These are phyloP conservation scores for Pipistrellus nathusii DNA, from an alignment of 2,797 vertebrate genomes.

Conservation along the genomic window DNA sequence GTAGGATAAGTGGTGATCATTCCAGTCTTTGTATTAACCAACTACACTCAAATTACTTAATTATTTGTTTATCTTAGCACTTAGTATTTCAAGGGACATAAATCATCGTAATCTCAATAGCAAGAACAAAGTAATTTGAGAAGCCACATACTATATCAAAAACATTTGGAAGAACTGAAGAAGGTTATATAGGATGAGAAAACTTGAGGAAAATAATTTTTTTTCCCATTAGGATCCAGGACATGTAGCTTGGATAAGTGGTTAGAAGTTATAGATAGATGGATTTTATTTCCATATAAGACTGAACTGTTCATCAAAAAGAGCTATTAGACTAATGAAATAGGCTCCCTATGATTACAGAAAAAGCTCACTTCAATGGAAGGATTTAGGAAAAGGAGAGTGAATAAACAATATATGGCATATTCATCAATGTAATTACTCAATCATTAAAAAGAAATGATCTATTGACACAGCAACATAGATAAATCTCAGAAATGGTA, in stretches of 20 bases:
- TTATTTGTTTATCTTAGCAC: conserved; percentile 6
- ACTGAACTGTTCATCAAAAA: neutral
- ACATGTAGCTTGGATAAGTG: neutral
- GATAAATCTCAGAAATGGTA: neutral
- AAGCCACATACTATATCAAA: neutral
- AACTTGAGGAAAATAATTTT: neutral
- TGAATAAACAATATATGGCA: neutral
- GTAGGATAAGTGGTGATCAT: neutral
- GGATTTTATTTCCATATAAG: neutral
- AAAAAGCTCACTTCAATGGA: neutral
- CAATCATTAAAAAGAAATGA: conserved; percentile 3
- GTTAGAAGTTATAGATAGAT: neutral
- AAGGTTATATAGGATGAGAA: neutral
- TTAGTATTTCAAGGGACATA: conserved; percentile 4
- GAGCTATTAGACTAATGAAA: neutral
- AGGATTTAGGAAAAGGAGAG: neutral
- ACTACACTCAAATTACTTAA: neutral
- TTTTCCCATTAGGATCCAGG: neutral
- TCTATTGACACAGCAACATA: neutral
- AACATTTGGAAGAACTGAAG: neutral
- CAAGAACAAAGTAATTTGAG: neutral
- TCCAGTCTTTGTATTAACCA: neutral
- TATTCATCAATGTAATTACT: neutral
- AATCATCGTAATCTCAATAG: neutral
- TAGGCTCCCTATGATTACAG: neutral